Percentiles rank a stretch among this genome's conserved stretches.
These are phyloP conservation scores for Aurelia sp. DNA, from an alignment of 30 jellyfish, hydroid and myxozoan species.

Conservation along the genomic window DNA sequence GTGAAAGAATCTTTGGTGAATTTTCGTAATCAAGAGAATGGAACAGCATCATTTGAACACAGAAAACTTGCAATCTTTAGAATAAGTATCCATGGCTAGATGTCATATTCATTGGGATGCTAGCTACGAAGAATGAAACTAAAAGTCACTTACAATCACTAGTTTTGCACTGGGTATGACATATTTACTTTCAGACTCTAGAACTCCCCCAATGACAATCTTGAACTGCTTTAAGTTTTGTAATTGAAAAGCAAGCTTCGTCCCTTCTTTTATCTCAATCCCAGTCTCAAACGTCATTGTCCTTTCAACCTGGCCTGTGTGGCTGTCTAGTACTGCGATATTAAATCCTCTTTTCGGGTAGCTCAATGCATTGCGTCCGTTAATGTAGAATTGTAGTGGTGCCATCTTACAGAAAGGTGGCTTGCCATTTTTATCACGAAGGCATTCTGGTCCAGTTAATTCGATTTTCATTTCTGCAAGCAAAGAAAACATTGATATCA, in stretches of 20 bases:
- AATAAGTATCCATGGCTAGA: no score
- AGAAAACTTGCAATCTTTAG: not conserved
- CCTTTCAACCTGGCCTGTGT: slow-evolving; percentile 27
- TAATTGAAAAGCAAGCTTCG: not conserved
- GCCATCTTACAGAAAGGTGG: slow-evolving; percentile 15
- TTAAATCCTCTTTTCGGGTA: slow-evolving; percentile 30
- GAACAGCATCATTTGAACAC: not conserved
- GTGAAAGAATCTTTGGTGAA: not conserved
- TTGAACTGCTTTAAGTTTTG: not conserved
- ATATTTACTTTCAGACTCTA: not conserved
- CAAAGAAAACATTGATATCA: no score
- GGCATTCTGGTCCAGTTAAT: slow-evolving; percentile 25
- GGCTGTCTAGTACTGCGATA: slow-evolving; percentile 19
- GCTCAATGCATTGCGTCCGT: slow-evolving; percentile 15
- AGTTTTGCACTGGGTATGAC: not conserved
- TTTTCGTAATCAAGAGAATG: not conserved
- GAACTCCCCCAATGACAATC: slow-evolving; percentile 56
- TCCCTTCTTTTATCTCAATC: slow-evolving; percentile 1
- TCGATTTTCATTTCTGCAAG: slow-evolving; percentile 26
- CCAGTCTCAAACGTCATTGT: slow-evolving; percentile 14
- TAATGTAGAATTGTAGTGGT: slow-evolving; percentile 18
- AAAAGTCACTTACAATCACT: slow-evolving; percentile 26
- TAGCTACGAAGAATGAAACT: no score
- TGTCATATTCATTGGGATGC: no score
- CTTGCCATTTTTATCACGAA: not conserved